Evolutionary conservation across 2,113 vertebrate genomes (phyloP).

Genomic region (Lophius piscatorius): DNA sequence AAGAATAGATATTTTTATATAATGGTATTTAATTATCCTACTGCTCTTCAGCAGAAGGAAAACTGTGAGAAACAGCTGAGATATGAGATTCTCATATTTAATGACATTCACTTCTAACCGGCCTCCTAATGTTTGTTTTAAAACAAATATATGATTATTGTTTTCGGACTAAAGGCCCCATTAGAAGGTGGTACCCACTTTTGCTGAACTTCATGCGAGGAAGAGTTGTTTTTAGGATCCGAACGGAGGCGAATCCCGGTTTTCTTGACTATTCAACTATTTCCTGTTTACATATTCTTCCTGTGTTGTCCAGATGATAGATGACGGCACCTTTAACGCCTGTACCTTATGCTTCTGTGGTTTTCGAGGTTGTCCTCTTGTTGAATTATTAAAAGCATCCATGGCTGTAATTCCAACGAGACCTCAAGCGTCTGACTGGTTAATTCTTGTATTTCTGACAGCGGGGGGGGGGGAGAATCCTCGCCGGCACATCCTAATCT

Average conservation of each 20-base stretch:
- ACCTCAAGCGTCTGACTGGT: neutral
- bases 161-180: neutral
- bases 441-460: neutral
- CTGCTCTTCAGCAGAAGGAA: too few species aligned
- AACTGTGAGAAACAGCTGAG: neutral
- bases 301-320: constrained; percentile 43
- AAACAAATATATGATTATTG: too few species aligned
- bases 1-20: too few species aligned
- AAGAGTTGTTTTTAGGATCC: constrained; percentile 26
- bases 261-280: constrained; percentile 39
- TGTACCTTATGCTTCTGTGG: constrained; percentile 64
- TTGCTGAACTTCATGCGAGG: neutral
- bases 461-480: too few species aligned
- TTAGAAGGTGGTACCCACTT: constrained; percentile 30
- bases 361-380: constrained; percentile 58
- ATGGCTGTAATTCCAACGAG: constrained; percentile 34
- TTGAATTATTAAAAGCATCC: constrained; percentile 59
- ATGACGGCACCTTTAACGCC: constrained; percentile 49
- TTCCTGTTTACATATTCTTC: constrained; percentile 41
- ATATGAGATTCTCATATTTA: too few species aligned
- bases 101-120: too few species aligned
- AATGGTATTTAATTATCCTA: too few species aligned
- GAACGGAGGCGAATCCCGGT: constrained; percentile 18
- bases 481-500: neutral
- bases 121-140: too few species aligned